Percentiles rank a stretch among this genome's conserved stretches.
phyloP scores from a whole-genome alignment of 2,797 vertebrate species.

The Varecia variegata region DNA sequence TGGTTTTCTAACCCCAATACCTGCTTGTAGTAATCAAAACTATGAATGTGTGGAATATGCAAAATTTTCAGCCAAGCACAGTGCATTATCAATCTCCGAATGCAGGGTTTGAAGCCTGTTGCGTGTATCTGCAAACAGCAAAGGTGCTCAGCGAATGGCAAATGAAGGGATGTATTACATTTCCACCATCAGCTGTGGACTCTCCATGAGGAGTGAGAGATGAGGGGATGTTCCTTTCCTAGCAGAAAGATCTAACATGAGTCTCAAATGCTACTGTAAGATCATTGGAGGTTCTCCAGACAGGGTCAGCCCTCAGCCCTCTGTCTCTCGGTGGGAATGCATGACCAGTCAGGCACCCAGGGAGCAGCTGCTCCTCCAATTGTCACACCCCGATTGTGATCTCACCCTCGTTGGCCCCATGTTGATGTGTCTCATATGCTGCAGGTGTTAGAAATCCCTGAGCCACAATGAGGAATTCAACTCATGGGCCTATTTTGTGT shows the following conservation, averaged over 20 bases:
- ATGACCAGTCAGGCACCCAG: fast-evolving
- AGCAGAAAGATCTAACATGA: neutral
- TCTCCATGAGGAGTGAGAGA: neutral
- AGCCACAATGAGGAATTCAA: neutral
- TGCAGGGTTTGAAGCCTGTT: neutral
- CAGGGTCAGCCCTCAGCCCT: neutral
- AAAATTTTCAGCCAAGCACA: neutral
- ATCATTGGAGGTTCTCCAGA: neutral
- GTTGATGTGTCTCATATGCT: neutral
- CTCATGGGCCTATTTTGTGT: neutral
- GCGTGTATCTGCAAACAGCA: neutral
- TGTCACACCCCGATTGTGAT: neutral
- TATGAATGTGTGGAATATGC: neutral
- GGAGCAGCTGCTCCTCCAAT: neutral
- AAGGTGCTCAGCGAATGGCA: neutral
- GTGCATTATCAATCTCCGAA: neutral
- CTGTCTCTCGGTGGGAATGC: neutral
- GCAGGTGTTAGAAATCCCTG: neutral
- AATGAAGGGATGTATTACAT: neutral
- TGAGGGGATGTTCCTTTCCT: neutral
- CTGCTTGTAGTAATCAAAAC: neutral
- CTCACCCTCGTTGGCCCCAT: neutral
- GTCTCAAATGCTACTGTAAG: neutral
- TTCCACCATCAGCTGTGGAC: neutral
- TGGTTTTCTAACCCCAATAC: neutral